Conservation (phyloP, 2,797 vertebrate genomes). For the Enteromius thamalakanensis region DNA sequence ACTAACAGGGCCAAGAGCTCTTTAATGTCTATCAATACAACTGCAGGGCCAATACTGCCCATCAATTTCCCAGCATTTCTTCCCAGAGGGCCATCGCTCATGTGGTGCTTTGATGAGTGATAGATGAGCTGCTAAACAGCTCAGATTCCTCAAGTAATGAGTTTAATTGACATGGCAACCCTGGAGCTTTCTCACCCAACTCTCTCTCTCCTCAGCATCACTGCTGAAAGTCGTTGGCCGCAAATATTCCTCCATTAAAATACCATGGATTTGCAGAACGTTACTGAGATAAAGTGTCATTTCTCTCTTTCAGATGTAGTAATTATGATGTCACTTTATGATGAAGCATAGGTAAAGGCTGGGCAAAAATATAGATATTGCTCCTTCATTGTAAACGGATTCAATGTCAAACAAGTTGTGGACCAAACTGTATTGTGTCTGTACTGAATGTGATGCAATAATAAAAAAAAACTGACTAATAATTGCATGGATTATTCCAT, state of each 20-base stretch:
- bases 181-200: constrained; percentile 38
- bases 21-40: constrained; percentile 49
- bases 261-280: neutral
- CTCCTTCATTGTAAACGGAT: neutral
- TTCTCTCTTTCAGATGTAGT: constrained; percentile 15
- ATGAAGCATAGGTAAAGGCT: neutral
- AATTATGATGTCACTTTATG: neutral
- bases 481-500: neutral
- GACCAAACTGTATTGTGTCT: neutral
- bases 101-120: constrained; percentile 53
- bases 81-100: constrained; percentile 53
- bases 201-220: constrained; percentile 28
- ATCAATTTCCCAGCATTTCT: constrained; percentile 59
- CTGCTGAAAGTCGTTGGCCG: neutral
- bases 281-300: neutral
- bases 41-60: constrained; percentile 36
- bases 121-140: constrained; percentile 58
- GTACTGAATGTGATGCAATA: neutral
- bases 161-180: constrained; percentile 65
- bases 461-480: neutral
- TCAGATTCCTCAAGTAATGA: constrained; percentile 61
- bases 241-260: constrained; percentile 22
- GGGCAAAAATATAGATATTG: neutral
- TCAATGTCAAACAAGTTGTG: neutral
- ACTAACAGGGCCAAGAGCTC: constrained; percentile 36